Percentiles rank a stretch among this genome's conserved stretches.
Conservation (phyloP, 2,888 invertebrate species). For the Craniophora ligustri region DNA sequence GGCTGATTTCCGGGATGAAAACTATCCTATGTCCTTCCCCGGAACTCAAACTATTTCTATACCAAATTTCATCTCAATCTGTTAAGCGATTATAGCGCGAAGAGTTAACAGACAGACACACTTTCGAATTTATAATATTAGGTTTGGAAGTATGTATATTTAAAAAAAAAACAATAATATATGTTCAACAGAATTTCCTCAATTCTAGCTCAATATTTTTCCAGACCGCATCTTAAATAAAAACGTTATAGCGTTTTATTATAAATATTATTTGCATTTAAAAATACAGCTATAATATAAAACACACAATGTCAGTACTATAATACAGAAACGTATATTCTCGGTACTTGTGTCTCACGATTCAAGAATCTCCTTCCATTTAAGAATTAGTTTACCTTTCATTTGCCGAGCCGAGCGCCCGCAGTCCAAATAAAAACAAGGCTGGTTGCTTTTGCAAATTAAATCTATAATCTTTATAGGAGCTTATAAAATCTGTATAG, state of each 20-base stretch:
- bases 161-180: too few species aligned
- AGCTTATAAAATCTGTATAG: conserved; percentile 55
- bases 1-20: too few species aligned
- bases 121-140: too few species aligned
- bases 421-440: conserved; percentile 62
- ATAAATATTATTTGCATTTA: background rate
- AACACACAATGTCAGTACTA: conserved; percentile 9
- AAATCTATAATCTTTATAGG: conserved; percentile 69
- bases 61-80: too few species aligned
- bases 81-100: too few species aligned
- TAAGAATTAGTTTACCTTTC: conserved; percentile 84
- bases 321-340: conserved; percentile 22
- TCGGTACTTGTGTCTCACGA: conserved; percentile 12
- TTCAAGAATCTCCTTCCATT: conserved; percentile 65
- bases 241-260: background rate
- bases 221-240: too few species aligned
- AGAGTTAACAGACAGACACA: too few species aligned
- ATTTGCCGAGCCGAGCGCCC: conserved; percentile 75
- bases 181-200: too few species aligned
- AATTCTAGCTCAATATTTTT: too few species aligned
- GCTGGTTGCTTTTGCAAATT: conserved; percentile 59
- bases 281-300: background rate
- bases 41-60: too few species aligned
- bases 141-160: too few species aligned
- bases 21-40: too few species aligned